Conservation (phyloP, 2,888 invertebrate species). For the Eudemis profundana region DNA sequence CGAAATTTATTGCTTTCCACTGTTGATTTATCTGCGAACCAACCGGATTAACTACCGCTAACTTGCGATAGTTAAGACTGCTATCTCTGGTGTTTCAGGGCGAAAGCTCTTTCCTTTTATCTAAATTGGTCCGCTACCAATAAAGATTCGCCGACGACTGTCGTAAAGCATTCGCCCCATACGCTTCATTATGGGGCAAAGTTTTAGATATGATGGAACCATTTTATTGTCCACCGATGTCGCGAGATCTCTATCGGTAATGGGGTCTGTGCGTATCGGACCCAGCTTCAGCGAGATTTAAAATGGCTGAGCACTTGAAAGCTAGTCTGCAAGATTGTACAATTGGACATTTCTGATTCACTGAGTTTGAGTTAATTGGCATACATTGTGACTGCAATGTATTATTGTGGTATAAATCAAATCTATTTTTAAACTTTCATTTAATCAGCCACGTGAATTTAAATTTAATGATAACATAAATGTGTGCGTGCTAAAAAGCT, state of each 20-base stretch:
- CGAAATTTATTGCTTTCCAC: constrained; percentile 80
- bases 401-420: background rate
- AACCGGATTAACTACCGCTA: constrained; percentile 84
- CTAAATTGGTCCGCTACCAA: constrained; percentile 85
- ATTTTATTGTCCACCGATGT: constrained; percentile 85
- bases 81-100: constrained; percentile 84
- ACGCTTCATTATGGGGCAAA: constrained; percentile 85
- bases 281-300: constrained; percentile 58
- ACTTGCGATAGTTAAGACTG: constrained; percentile 85
- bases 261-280: constrained; percentile 70
- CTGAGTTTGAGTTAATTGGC: background rate
- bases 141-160: constrained; percentile 83
- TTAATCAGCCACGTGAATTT: constrained; percentile 4
- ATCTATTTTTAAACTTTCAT: background rate
- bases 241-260: constrained; percentile 83
- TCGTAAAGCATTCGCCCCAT: constrained; percentile 85
- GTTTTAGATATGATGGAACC: constrained; percentile 85
- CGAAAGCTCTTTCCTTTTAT: constrained; percentile 85
- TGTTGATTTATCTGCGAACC: constrained; percentile 82
- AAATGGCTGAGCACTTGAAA: constrained; percentile 60
- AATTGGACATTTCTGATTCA: constrained; percentile 26
- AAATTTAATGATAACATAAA: constrained; percentile 25
- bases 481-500: background rate
- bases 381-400: background rate
- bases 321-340: constrained; percentile 56